Conservation (phyloP, 2,888 invertebrate species). For the Cryptocephalus moraei region DNA sequence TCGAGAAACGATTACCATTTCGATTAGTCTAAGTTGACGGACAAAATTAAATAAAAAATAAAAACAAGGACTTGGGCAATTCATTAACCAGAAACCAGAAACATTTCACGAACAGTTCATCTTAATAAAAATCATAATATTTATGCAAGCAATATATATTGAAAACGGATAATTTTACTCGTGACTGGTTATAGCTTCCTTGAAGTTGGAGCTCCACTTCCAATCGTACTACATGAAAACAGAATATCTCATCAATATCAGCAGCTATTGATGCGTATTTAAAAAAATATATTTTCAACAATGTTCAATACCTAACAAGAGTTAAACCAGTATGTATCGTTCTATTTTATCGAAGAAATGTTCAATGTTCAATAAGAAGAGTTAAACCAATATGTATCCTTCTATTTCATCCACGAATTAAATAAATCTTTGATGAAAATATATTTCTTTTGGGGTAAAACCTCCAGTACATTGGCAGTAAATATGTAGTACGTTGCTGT, state of each 20-base stretch:
- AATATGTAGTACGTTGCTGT: too few species aligned
- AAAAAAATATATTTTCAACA: constrained; percentile 25
- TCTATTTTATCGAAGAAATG: too few species aligned
- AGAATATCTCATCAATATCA: too few species aligned
- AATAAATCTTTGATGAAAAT: too few species aligned
- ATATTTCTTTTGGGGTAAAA: too few species aligned
- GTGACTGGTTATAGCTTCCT: constrained; percentile 85
- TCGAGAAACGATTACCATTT: neutral
- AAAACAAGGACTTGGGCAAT: constrained; percentile 31
- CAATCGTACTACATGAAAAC: constrained; percentile 68
- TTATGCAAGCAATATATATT: constrained; percentile 35
- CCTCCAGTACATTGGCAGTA: too few species aligned
- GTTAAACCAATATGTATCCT: too few species aligned
- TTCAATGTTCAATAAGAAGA: neutral
- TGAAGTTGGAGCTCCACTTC: constrained; percentile 96
- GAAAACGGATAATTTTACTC: constrained; percentile 57
- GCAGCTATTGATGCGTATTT: too few species aligned
- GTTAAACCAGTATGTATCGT: too few species aligned
- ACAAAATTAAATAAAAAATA: constrained; percentile 10
- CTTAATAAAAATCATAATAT: constrained; percentile 13
- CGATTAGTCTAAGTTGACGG: neutral
- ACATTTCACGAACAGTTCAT: constrained; percentile 36
- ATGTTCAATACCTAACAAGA: neutral
- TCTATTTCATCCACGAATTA: too few species aligned
- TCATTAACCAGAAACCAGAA: constrained; percentile 37